Base-by-base conservation (phyloP, 1,140 invertebrate genomes). In the Drosophila tani region DNA sequence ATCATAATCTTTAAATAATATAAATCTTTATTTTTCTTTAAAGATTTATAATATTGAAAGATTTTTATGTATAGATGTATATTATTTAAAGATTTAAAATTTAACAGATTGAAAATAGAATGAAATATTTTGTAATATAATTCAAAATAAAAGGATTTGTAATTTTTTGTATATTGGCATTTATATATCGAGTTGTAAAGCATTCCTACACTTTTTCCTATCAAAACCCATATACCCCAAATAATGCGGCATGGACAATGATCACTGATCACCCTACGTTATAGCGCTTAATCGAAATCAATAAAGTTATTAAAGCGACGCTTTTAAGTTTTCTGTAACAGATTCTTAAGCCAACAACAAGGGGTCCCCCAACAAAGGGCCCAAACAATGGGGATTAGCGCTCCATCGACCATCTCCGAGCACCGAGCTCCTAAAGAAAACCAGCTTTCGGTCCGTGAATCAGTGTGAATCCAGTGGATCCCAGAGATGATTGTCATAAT, bases 231-330 rank as follows among this genome's bases (percentile, higher is more conserved):
- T 51, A 73, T 38, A 19, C 35, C 67, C 51, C 0, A 53, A 35
- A 32, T 38, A 24, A 0, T 12, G n/a, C 2, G 1, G 0, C 17
- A 3, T 17, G 12, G 5, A 0, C 35, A 32, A 5, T 32, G 58
- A 41, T 56, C 60, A 75, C 43, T 27, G 46, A 29, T 49, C 62
- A 81, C 81, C 65, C 81, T 84, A 75, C 78, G 29, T 88, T 88
- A 84, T 88, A 90, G 84, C 84, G 84, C 84, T 90, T 88, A 88
- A 91, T 90, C 86, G 85, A 90, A 90, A 90, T 90, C 85, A 90
- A 90, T 90, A 90, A 90, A 90, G 85, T 85, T 90, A 90, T 90
- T 90, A 90, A 90, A 75, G 69, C 85, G 81, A 90, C 85, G 85
- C 86, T 85, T 79, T 88, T 91, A 85, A 91, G 81, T 90, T 90